phyloP scores from a whole-genome alignment of 2,888 invertebrate species.

The Synanthedon andrenaeformis region DNA sequence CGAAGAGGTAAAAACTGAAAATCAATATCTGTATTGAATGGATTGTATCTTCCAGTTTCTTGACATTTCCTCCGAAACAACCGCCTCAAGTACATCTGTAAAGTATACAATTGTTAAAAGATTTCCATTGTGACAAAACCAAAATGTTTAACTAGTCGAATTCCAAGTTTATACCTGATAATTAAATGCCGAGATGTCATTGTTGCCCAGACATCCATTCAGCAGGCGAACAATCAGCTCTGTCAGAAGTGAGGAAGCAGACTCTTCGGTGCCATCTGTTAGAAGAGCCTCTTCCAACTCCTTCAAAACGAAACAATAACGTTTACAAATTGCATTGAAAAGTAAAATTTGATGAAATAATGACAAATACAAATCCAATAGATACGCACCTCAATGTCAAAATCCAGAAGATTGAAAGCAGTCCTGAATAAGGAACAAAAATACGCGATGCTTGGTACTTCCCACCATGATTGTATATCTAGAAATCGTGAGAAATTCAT shows the following conservation, averaged over 20 bases:
- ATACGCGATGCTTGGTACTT: constrained; percentile 98
- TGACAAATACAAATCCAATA: not conserved
- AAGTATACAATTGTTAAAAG: not conserved
- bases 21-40: constrained; percentile 90
- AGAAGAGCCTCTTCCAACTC: constrained; percentile 94
- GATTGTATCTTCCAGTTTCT: constrained; percentile 81
- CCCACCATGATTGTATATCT: constrained; percentile 99
- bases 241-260: constrained; percentile 83
- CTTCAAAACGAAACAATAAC: constrained; percentile 49
- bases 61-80: constrained; percentile 91
- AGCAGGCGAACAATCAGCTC: constrained; percentile 90
- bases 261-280: constrained; percentile 89
- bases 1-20: constrained; percentile 89
- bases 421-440: constrained; percentile 98
- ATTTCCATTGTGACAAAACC: not conserved
- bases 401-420: constrained; percentile 96
- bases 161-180: constrained; percentile 72
- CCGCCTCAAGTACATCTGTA: constrained; percentile 88
- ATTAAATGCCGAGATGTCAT: constrained; percentile 92
- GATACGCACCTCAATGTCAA: constrained; percentile 92
- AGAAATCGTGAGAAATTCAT: constrained; percentile 69
- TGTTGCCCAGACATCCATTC: constrained; percentile 89
- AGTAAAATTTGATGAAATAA: not conserved
- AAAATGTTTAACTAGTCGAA: not conserved
- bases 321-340: too few species aligned